A percentile compares a stretch with the other conserved stretches of the same genome.
phyloP scores from a whole-genome alignment of 2,888 invertebrate genomes.

The Orgyia antiqua region DNA sequence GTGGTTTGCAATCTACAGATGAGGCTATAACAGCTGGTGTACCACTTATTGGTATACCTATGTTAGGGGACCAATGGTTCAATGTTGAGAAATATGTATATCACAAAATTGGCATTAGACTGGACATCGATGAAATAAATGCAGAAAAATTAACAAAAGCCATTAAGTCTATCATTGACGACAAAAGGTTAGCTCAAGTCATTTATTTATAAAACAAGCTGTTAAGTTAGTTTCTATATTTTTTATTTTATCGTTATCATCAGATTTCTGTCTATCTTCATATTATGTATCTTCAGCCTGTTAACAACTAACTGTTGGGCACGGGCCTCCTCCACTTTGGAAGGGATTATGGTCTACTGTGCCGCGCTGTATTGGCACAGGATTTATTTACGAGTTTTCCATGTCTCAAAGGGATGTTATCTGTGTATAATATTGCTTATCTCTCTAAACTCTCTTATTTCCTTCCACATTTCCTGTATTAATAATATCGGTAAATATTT shows the following conservation, averaged over 20 bases:
- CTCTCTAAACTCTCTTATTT: no score
- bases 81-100: constrained; percentile 40
- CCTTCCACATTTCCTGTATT: neutral
- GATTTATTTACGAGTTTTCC: no score
- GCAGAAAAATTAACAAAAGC: constrained; percentile 27
- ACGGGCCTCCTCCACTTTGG: no score
- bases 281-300: no score
- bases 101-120: constrained; percentile 37
- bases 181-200: constrained; percentile 15
- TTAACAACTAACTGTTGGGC: no score
- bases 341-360: no score
- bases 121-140: constrained; percentile 37
- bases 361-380: no score
- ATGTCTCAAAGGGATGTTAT: no score
- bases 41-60: constrained; percentile 54
- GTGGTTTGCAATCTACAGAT: constrained; percentile 59
- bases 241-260: neutral
- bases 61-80: constrained; percentile 52
- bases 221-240: neutral
- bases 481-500: neutral
- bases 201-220: neutral
- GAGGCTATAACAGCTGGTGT: constrained; percentile 54
- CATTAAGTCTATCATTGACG: constrained; percentile 21
- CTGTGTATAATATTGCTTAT: no score
- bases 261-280: neutral